Evolutionary conservation across 1,140 invertebrate genomes (phyloP), one percentile per base, ranked within the genome.

Genomic region (Drosophila saltans): DNA sequence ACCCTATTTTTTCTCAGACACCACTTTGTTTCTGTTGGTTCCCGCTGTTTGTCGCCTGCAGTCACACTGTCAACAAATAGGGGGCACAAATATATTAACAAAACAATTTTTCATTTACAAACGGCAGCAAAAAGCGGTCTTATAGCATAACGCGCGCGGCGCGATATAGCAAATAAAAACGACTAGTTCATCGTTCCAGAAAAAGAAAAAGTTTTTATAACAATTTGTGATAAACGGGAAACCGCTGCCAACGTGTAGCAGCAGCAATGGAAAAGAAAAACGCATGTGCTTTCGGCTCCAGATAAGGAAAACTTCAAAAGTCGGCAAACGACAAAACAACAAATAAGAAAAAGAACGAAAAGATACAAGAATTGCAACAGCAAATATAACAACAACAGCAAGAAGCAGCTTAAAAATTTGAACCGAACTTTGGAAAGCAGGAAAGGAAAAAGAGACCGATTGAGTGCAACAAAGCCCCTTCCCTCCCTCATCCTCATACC

Each of bases 251-350:
- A 69, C 67, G 66, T 80, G 82, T 56, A 41, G 74, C 63, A 69
- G 75, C 69, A 71, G 75, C 63, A 71, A 78, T 83, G 80, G 81
- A 88, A 83, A 88, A 76, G 79, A 76, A 86, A 86, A 86, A 81
- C 82, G 82, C 78, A 81, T 86, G 82, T 81, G 84, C 72, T 62
- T 72, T 75, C 45, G 21, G 73, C 64, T 41, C 66, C 66, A 79
- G 83, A 88, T 89, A 88, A 89, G 83, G 57, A 41, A 72, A 66
- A 80, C 74, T 75, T 80, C 59, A 52, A 74, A 71, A 75, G 78
- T 80, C 70, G 69, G 72, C 74, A 67, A 85, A 68, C 56, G 52
- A 67, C 43, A 55, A 67, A 59, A 36, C 56, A 48, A 62, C 63
- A 65, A 56, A 65, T n/a, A 33, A 16, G 8, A 61, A 64, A 28